These are phyloP conservation scores for Microtus richardsoni DNA, from an alignment of 2,113 vertebrate species.

Conservation along the genomic window DNA sequence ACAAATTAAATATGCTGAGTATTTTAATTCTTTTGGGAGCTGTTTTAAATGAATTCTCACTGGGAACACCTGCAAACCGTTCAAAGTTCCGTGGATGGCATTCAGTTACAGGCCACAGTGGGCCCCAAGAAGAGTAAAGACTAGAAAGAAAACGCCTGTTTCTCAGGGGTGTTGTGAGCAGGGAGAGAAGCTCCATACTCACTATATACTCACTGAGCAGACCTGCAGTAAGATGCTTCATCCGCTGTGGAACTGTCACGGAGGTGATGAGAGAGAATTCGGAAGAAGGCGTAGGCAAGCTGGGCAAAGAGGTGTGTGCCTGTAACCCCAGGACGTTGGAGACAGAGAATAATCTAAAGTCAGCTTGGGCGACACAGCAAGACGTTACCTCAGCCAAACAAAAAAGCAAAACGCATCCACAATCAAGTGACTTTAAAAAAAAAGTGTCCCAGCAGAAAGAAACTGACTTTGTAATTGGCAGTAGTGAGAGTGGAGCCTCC, in stretches of 20 bases:
- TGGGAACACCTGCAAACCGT: neutral
- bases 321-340: neutral
- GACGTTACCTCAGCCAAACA: neutral
- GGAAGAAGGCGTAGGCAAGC: neutral
- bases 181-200: neutral
- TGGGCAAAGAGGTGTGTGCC: too few species aligned
- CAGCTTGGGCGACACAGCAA: neutral
- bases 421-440: neutral
- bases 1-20: neutral
- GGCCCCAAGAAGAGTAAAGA: neutral
- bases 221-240: neutral
- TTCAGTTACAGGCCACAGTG: neutral
- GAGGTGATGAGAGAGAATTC: neutral
- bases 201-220: neutral
- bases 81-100: neutral
- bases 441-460: neutral
- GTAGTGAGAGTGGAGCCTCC: neutral
- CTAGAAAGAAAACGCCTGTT: neutral
- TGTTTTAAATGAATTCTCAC: constrained; percentile 13
- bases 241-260: neutral
- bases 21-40: constrained; percentile 2
- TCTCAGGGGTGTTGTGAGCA: neutral
- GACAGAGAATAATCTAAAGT: neutral
- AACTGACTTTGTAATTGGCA: neutral
- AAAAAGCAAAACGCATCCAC: neutral